Conservation (phyloP, 2,113 vertebrate species). For the Callaeas wilsoni region DNA sequence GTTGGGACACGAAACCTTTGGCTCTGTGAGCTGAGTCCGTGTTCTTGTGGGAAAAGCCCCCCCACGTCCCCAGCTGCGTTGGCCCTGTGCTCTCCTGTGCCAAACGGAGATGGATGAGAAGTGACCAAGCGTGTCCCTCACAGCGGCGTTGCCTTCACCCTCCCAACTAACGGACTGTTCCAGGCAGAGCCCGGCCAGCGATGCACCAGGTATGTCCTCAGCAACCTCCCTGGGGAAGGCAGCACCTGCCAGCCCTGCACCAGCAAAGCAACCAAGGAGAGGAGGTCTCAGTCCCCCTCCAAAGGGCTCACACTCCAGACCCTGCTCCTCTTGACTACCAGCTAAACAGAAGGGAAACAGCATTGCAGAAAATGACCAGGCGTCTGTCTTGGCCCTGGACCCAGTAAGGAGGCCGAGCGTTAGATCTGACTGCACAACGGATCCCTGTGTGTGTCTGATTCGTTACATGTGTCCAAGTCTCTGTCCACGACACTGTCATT, state of each 20-base stretch:
- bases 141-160: neutral
- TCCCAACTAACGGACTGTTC: neutral
- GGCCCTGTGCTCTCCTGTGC: conserved; percentile 38
- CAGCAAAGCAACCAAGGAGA: conserved; percentile 43
- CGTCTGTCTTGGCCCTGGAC: conserved; percentile 30
- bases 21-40: conserved; percentile 24
- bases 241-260: conserved; percentile 11
- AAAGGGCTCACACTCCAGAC: conserved; percentile 61
- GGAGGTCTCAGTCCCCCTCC: neutral
- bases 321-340: conserved; percentile 47
- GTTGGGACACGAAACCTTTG: conserved; percentile 6
- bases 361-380: conserved; percentile 20
- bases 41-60: neutral
- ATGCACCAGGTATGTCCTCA: conserved; percentile 18
- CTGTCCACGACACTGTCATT: conserved; percentile 22
- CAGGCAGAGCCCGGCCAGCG: neutral
- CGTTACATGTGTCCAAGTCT: conserved; percentile 51
- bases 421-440: conserved; percentile 42
- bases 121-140: neutral
- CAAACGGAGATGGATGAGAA: conserved; percentile 39
- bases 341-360: conserved; percentile 48
- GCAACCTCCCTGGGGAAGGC: conserved; percentile 8
- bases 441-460: conserved; percentile 42
- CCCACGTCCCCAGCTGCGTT: neutral
- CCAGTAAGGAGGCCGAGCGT: conserved; percentile 13